Conservation (phyloP, 2,888 invertebrate species). For the Tetropium fuscum region DNA sequence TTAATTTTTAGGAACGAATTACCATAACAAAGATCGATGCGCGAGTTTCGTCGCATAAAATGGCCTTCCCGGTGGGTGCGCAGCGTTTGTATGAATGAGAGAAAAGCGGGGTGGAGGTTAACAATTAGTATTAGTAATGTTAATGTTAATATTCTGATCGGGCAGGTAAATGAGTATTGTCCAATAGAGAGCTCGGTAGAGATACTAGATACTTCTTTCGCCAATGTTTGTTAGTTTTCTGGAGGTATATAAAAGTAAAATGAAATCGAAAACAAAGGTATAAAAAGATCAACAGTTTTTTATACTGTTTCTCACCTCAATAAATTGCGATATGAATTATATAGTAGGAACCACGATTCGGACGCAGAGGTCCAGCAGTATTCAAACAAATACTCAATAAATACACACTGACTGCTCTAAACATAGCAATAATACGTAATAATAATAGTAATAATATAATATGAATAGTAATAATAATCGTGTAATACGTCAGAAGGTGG, state of each 20-base stretch:
- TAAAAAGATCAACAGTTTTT: conserved; percentile 51
- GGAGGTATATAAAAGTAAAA: conserved; percentile 52
- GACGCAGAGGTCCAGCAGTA: conserved; percentile 57
- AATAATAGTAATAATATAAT: conserved; percentile 62
- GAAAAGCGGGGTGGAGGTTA: conserved; percentile 15
- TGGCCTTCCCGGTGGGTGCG: conserved; percentile 4
- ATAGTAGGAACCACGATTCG: conserved; percentile 65
- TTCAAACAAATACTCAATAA: conserved; percentile 58
- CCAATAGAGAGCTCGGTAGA: conserved; percentile 34
- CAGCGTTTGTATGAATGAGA: conserved; percentile 33
- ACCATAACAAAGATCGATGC: conserved; percentile 22
- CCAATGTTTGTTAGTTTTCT: conserved; percentile 37
- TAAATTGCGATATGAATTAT: conserved; percentile 66
- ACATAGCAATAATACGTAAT: conserved; percentile 61
- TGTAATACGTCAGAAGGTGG: conserved; percentile 66
- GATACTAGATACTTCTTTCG: conserved; percentile 32
- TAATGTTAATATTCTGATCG: neutral
- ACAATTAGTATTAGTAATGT: conserved; percentile 5
- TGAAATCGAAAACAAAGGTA: conserved; percentile 47
- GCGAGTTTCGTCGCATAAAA: neutral
- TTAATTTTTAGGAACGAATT: conserved; percentile 31
- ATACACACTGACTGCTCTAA: conserved; percentile 64
- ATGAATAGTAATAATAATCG: conserved; percentile 69
- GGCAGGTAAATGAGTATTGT: conserved; percentile 41
- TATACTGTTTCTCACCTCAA: conserved; percentile 48